phyloP scores from a whole-genome alignment of 2,888 invertebrate genomes.

The Erannis defoliaria region DNA sequence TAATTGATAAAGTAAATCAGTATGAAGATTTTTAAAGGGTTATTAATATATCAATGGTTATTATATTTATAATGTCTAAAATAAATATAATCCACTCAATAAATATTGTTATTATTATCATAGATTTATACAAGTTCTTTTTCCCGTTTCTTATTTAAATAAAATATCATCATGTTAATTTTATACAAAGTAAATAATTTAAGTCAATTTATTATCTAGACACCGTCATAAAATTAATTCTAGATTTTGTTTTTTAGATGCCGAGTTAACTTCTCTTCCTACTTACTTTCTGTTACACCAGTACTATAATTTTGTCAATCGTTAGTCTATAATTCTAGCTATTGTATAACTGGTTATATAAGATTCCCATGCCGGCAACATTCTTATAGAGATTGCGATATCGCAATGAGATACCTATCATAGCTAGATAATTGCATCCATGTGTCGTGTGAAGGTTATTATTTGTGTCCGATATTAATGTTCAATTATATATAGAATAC shows the following conservation, averaged over 20 bases:
- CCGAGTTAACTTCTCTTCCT: background rate
- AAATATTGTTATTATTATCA: no score
- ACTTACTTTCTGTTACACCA: background rate
- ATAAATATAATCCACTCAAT: no score
- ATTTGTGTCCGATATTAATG: background rate
- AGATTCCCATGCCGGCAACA: constrained; percentile 18
- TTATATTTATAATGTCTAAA: no score
- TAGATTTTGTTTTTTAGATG: background rate
- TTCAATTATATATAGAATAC: background rate
- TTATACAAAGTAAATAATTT: background rate
- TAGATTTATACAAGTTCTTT: no score
- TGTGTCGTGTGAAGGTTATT: constrained; percentile 10
- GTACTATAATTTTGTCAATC: constrained; percentile 16
- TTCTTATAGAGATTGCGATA: constrained; percentile 14
- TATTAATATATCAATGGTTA: no score
- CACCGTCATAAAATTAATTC: background rate
- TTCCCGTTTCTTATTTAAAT: no score
- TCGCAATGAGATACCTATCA: constrained; percentile 21
- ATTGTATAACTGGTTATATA: constrained; percentile 29
- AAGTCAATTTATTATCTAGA: background rate
- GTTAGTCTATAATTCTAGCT: constrained; percentile 6
- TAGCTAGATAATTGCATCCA: constrained; percentile 17
- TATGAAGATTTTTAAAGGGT: no score
- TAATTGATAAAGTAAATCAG: no score
- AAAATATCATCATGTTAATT: no score